phyloP scores from a whole-genome alignment of 1,140 invertebrate species.

The Diachasmimorpha longicaudata region DNA sequence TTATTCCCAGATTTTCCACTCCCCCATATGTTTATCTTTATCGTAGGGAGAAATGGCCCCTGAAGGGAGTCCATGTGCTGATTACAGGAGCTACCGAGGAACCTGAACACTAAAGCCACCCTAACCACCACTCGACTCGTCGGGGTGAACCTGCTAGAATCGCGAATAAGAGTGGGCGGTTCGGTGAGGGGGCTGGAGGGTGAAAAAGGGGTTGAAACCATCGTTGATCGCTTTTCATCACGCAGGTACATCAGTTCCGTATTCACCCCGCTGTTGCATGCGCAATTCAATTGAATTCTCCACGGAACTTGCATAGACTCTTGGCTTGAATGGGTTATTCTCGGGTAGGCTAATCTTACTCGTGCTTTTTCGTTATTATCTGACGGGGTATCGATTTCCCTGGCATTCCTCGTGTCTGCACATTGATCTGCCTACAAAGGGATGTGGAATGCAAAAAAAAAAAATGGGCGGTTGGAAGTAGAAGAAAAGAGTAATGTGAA shows the following conservation, averaged over 20 bases:
- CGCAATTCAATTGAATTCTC: not conserved
- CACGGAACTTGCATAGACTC: not conserved
- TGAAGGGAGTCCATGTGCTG: not conserved
- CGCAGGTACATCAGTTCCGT: slow-evolving; percentile 10
- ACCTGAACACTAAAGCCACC: slow-evolving; percentile 2
- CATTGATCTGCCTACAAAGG: not conserved
- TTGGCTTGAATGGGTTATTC: not conserved
- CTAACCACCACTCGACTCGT: not conserved
- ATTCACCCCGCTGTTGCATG: not conserved
- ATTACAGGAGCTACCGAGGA: slow-evolving; percentile 12
- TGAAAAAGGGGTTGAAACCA: not conserved
- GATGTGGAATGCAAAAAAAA: not conserved
- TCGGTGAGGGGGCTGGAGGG: not conserved
- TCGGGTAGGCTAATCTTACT: too few species aligned
- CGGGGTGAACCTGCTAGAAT: slow-evolving; percentile 2
- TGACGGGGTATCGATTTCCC: not conserved
- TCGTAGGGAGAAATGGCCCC: not conserved
- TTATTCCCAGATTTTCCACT: too few species aligned
- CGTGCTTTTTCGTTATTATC: not conserved
- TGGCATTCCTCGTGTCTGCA: not conserved
- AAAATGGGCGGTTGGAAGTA: not conserved
- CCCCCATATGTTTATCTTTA: too few species aligned
- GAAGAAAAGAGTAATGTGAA: not conserved
- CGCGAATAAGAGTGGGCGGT: not conserved
- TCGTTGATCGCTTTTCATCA: slow-evolving; percentile 20